These are phyloP conservation scores for Myotis planiceps DNA, from an alignment of 2,797 vertebrate genomes.

Conservation along the genomic window DNA sequence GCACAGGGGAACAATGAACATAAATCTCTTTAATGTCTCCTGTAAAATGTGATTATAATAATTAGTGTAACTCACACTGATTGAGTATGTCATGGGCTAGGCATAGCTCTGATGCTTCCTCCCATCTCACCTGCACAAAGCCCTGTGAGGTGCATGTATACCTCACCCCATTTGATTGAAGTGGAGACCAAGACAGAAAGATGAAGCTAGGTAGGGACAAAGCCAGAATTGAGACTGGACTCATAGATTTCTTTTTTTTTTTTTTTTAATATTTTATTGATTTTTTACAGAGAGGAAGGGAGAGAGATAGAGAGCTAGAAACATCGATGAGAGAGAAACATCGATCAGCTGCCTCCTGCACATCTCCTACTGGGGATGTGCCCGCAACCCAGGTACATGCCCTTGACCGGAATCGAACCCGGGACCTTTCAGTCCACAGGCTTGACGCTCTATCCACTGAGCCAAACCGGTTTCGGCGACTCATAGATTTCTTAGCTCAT, in stretches of 20 bases:
- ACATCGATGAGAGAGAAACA: too few relatives aligned
- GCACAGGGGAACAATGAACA: not conserved
- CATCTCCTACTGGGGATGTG: too few relatives aligned
- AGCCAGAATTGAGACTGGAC: not conserved
- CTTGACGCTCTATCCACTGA: too few relatives aligned
- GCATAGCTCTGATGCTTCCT: not conserved
- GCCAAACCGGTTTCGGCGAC: too few relatives aligned
- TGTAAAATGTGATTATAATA: not conserved
- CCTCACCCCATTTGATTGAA: not conserved
- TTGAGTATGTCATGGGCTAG: not conserved
- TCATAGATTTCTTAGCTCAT: not conserved
- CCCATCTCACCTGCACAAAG: not conserved
- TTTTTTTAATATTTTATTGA: too few relatives aligned
- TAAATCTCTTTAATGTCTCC: not conserved
- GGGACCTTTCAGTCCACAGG: too few relatives aligned
- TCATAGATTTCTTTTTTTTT: not conserved
- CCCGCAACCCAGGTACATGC: too few relatives aligned
- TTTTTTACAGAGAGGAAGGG: too few relatives aligned
- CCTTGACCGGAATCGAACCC: too few relatives aligned
- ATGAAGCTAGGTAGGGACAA: not conserved
- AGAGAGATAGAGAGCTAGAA: too few relatives aligned
- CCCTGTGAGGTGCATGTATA: too few relatives aligned
- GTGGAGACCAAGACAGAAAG: not conserved
- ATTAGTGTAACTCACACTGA: not conserved
- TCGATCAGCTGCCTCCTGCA: too few relatives aligned